phyloP scores from a whole-genome alignment of 2,888 invertebrate species.

The Chalcosyrphus nemorum region DNA sequence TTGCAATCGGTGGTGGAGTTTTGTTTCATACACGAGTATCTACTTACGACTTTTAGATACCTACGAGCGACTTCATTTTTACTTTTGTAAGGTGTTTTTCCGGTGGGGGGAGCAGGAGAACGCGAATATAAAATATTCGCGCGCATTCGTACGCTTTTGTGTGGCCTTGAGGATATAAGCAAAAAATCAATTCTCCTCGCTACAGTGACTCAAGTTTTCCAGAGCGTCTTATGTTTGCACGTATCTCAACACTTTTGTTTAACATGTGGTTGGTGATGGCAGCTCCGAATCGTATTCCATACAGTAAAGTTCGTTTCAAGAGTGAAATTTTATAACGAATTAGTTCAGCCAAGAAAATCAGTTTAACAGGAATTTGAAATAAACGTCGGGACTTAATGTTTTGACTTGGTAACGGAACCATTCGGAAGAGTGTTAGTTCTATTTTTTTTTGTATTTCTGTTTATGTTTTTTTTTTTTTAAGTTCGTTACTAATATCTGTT shows the following conservation, averaged over 20 bases:
- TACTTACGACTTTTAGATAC: not conserved
- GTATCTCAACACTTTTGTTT: slow-evolving; percentile 46
- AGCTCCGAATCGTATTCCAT: slow-evolving; percentile 31
- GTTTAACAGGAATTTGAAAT: not conserved
- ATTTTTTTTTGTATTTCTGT: no score
- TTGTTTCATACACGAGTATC: slow-evolving; percentile 47
- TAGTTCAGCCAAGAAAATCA: not conserved
- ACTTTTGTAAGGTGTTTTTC: slow-evolving; percentile 27
- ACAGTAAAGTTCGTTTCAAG: slow-evolving; percentile 37
- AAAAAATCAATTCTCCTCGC: slow-evolving; percentile 38
- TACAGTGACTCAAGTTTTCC: slow-evolving; percentile 50
- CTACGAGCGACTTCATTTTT: no score
- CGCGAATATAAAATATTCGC: slow-evolving; percentile 56
- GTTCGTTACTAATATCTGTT: not conserved
- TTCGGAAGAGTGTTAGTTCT: slow-evolving; percentile 1
- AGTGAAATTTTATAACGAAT: not conserved
- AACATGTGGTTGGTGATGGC: slow-evolving; percentile 53
- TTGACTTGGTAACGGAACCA: not conserved
- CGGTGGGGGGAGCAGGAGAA: slow-evolving; percentile 2
- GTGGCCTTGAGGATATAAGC: slow-evolving; percentile 43
- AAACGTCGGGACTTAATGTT: slow-evolving; percentile 8
- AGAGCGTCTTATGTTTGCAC: slow-evolving; percentile 37
- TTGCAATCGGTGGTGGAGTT: slow-evolving; percentile 53
- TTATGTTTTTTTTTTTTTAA: no score
- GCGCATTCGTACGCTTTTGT: slow-evolving; percentile 49